Conservation (phyloP, 2,888 invertebrate genomes). For the Hirtodrosophila histrioides region DNA sequence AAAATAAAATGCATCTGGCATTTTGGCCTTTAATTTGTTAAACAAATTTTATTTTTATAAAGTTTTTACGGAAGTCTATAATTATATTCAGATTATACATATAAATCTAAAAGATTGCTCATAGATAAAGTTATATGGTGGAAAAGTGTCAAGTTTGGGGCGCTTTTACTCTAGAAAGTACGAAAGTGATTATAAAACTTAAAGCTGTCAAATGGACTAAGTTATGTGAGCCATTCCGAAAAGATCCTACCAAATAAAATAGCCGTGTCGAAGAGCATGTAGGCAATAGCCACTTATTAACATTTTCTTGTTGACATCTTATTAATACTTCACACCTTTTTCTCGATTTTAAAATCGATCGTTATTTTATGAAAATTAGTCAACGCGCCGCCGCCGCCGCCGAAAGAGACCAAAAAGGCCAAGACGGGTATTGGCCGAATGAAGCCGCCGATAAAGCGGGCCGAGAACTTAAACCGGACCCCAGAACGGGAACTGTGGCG, state of each 20-base stretch:
- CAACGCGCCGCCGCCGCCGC: conserved; percentile 43
- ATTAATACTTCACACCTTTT: conserved; percentile 81
- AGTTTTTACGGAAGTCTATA: no score
- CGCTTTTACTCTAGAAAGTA: no score
- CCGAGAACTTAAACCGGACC: conserved; percentile 47
- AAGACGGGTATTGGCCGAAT: conserved; percentile 10
- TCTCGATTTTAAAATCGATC: conserved; percentile 71
- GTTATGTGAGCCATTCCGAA: conserved; percentile 10
- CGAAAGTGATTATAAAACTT: not conserved
- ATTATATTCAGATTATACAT: no score
- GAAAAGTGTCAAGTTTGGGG: no score
- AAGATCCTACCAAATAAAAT: conserved; percentile 22
- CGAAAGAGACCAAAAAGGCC: conserved; percentile 40
- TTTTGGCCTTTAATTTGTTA: no score
- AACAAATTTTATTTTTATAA: no score
- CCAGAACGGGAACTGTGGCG: conserved; percentile 24
- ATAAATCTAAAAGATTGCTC: no score
- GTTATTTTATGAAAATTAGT: conserved; percentile 79
- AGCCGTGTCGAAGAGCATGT: conserved; percentile 31
- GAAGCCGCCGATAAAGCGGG: conserved; percentile 37
- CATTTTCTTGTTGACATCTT: conserved; percentile 79
- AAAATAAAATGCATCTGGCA: no score
- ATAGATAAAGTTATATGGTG: no score
- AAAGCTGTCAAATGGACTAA: not conserved
- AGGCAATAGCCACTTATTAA: conserved; percentile 63